Conservation (phyloP, 2,113 vertebrate genomes). For the Corvus hawaiiensis region DNA sequence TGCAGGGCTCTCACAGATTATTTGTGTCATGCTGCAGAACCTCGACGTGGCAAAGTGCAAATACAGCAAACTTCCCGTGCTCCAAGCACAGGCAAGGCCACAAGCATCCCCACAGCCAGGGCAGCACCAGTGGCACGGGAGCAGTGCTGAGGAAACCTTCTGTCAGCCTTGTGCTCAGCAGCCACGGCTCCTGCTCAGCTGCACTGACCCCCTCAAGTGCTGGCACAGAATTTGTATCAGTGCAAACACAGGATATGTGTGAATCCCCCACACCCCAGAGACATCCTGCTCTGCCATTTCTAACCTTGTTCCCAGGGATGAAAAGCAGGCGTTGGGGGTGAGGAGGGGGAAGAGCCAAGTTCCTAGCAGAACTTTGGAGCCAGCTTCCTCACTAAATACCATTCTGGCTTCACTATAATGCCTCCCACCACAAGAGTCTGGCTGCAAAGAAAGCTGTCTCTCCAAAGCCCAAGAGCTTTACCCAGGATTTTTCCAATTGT, state of each 20-base stretch:
- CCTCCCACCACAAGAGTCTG: constrained; percentile 36
- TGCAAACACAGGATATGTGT: not conserved
- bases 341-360: constrained; percentile 1
- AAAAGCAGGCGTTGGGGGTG: not conserved
- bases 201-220: not conserved
- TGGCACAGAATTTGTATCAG: not conserved
- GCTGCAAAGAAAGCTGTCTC: constrained; percentile 3
- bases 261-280: not conserved
- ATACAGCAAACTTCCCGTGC: not conserved
- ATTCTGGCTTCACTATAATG: not conserved
- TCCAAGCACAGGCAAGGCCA: not conserved
- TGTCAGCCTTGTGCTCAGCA: not conserved
- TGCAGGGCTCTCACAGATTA: not conserved
- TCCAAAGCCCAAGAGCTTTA: constrained; percentile 7
- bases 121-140: not conserved
- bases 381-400: constrained; percentile 35
- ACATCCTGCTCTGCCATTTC: not conserved
- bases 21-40: fast-evolving
- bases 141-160: not conserved
- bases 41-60: not conserved
- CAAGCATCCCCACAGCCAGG: fast-evolving
- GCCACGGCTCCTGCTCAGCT: not conserved
- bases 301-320: not conserved
- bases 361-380: constrained; percentile 11
- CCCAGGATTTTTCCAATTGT: constrained; percentile 28